phyloP scores from a whole-genome alignment of 2,888 invertebrate genomes.

The Atrina japonica region DNA sequence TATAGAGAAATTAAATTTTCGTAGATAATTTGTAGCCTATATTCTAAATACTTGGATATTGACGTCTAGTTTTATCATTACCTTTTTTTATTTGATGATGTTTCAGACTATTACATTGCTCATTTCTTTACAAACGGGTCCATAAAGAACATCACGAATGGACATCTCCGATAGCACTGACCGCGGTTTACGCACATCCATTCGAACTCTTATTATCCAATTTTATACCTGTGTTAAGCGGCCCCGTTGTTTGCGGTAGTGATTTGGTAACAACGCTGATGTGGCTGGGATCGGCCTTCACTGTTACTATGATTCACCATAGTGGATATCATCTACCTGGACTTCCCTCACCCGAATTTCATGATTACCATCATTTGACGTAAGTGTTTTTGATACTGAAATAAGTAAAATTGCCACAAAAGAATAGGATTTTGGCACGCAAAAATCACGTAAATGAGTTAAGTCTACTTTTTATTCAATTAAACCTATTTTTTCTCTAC shows the following conservation, averaged over 20 bases:
- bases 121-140: constrained; percentile 88
- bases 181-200: constrained; percentile 90
- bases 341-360: constrained; percentile 91
- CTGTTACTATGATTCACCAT: constrained; percentile 91
- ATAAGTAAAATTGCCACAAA: no score
- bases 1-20: no score
- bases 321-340: constrained; percentile 93
- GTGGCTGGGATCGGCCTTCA: constrained; percentile 89
- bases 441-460: no score
- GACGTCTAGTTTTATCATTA: no score
- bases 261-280: constrained; percentile 82
- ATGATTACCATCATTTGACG: constrained; percentile 93
- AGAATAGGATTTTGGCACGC: no score
- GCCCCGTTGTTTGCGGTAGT: constrained; percentile 85
- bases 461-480: constrained; percentile 13
- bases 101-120: constrained; percentile 87
- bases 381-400: no score
- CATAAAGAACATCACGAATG: constrained; percentile 94
- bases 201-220: constrained; percentile 88
- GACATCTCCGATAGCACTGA: constrained; percentile 91
- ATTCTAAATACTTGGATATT: no score
- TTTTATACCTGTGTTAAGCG: constrained; percentile 87
- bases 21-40: no score
- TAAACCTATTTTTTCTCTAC: neutral
- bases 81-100: no score